Conservation (phyloP, 2,797 vertebrate species). For the Chelonia mydas region DNA sequence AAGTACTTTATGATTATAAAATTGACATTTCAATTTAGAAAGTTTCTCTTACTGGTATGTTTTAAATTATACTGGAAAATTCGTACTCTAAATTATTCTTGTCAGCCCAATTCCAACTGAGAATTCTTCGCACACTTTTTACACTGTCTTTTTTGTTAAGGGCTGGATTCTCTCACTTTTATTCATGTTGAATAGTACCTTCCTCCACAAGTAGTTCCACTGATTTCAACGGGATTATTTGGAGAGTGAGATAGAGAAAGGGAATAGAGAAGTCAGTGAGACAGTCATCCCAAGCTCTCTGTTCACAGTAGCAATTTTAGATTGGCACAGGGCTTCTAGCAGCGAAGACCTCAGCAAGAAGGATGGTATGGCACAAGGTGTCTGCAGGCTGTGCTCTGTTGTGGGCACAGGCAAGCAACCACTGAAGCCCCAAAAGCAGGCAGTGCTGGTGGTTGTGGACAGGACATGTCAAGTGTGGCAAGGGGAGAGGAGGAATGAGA, state of each 20-base stretch:
- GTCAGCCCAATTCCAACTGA: background rate
- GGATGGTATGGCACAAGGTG: rapidly evolving
- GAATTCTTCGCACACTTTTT: background rate
- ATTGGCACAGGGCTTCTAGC: background rate
- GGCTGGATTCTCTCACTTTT: background rate
- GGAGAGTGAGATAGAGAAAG: background rate
- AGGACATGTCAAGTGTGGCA: rapidly evolving
- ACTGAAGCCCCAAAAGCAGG: rapidly evolving
- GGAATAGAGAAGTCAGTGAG: background rate
- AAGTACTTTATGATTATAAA: background rate
- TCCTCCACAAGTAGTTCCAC: background rate
- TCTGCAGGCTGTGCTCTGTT: rapidly evolving
- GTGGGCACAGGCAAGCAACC: background rate
- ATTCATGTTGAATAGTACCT: background rate
- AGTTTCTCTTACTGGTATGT: background rate
- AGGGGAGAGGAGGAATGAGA: background rate
- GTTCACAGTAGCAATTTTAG: rapidly evolving
- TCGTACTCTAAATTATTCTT: background rate
- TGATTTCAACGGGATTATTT: rapidly evolving
- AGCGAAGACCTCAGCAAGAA: background rate
- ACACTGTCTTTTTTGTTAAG: background rate
- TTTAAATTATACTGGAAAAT: background rate
- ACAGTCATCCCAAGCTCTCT: rapidly evolving
- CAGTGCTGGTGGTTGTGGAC: background rate
- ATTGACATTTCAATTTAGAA: no score